Percentiles rank a stretch among this genome's conserved stretches.
Conservation (phyloP, 2,888 invertebrate species). For the Melanotus villosus region DNA sequence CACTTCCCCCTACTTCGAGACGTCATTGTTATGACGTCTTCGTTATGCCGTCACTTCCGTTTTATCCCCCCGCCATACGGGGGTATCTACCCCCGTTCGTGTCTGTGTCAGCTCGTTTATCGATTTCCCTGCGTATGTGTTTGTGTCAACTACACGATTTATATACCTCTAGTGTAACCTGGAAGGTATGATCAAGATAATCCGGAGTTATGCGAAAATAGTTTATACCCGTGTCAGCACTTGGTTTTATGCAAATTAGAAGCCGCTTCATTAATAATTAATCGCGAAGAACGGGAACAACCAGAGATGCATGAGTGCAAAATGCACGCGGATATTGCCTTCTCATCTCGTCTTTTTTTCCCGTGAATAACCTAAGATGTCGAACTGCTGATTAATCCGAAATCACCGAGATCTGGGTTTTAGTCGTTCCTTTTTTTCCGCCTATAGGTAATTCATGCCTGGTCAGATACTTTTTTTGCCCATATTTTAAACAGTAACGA, state of each 20-base stretch:
- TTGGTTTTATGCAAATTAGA: conserved; percentile 21
- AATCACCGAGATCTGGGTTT: not conserved
- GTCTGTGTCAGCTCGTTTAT: conserved; percentile 28
- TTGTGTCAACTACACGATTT: conserved; percentile 39
- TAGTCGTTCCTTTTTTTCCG: not conserved
- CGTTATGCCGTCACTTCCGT: conserved; percentile 54
- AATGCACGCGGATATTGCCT: conserved; percentile 9
- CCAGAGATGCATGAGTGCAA: conserved; percentile 8
- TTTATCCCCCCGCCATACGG: conserved; percentile 5
- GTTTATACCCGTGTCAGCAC: conserved; percentile 34
- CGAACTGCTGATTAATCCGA: not conserved
- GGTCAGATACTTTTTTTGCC: no score
- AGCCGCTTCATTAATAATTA: conserved; percentile 33
- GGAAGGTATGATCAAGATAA: conserved; percentile 34
- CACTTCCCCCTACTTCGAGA: conserved; percentile 49
- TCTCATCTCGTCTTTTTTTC: not conserved
- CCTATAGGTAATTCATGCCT: no score
- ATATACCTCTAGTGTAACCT: conserved; percentile 37
- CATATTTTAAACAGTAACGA: no score
- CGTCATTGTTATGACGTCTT: conserved; percentile 55
- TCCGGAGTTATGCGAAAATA: conserved; percentile 36
- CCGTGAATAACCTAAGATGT: not conserved
- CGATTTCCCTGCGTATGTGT: conserved; percentile 45
- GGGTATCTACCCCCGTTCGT: conserved; percentile 10
- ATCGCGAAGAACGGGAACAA: conserved; percentile 28